Percentiles rank a stretch among this genome's conserved stretches.
These are phyloP conservation scores for Amaurobius ferox DNA, from an alignment of 2,888 invertebrate genomes.

Conservation along the genomic window DNA sequence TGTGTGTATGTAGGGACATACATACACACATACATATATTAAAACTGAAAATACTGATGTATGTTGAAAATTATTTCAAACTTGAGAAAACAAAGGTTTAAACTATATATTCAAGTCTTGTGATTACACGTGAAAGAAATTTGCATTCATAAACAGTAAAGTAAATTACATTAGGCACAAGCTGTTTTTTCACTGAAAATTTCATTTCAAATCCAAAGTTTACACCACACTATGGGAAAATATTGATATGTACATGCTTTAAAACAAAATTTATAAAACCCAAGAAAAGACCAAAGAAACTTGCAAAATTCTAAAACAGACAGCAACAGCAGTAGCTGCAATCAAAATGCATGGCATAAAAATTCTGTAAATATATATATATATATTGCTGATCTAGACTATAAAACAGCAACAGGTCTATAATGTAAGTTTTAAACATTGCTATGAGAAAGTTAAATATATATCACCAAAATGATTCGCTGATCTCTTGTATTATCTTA, in stretches of 20 bases:
- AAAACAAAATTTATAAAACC: neutral
- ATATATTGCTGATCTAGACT: conserved; percentile 9
- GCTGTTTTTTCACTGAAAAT: too few species aligned
- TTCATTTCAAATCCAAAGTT: neutral
- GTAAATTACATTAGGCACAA: neutral
- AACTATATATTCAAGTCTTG: neutral
- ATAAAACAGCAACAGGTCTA: conserved; percentile 14
- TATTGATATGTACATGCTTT: conserved; percentile 16
- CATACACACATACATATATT: neutral
- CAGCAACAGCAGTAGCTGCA: neutral
- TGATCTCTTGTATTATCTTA: neutral
- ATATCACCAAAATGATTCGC: conserved; percentile 3
- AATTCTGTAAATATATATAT: conserved; percentile 3
- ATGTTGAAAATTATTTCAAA: neutral
- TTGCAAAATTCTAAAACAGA: conserved; percentile 16
- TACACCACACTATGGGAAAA: too few species aligned
- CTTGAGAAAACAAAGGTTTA: neutral
- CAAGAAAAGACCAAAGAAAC: neutral
- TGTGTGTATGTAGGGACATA: neutral
- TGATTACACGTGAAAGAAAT: neutral
- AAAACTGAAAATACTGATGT: neutral
- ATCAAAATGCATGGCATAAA: neutral
- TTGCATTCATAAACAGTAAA: neutral
- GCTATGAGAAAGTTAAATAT: conserved; percentile 13
- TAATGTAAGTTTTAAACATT: conserved; percentile 18